phyloP scores from a whole-genome alignment of 2,113 vertebrate species.

The Myrmecobius fasciatus region DNA sequence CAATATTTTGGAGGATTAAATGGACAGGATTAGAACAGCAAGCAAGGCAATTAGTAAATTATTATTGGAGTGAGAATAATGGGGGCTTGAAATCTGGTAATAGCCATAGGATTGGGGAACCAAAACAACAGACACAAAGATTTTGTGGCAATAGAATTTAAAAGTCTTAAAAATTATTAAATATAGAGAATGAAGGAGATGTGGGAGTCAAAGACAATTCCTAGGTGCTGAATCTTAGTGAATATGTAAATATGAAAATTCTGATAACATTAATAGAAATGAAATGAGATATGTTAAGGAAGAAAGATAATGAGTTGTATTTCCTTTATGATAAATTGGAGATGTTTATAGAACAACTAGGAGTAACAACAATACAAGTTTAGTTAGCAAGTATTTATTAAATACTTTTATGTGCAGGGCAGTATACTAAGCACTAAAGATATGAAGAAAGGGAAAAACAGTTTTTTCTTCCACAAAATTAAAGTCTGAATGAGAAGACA shows the following conservation, averaged over 20 bases:
- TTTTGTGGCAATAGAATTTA: not conserved
- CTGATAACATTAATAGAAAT: not conserved
- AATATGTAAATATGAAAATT: not conserved
- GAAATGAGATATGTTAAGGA: not conserved
- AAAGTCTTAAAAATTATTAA: not conserved
- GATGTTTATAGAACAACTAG: not conserved
- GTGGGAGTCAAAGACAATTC: not conserved
- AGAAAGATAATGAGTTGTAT: not conserved
- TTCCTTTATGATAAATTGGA: not conserved
- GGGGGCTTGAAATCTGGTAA: not conserved
- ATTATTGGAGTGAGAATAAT: not conserved
- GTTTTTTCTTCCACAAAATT: not conserved
- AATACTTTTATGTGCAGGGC: not conserved
- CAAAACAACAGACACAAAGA: not conserved
- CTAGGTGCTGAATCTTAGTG: not conserved
- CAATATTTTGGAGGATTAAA: not conserved
- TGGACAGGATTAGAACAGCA: not conserved
- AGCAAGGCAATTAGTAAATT: not conserved
- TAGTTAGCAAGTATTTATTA: not conserved
- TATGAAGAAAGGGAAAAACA: not conserved
- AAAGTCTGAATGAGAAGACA: not conserved
- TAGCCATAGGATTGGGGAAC: not conserved
- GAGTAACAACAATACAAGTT: not conserved
- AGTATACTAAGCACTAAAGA: not conserved
- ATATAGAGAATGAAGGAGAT: not conserved